Conservation (phyloP, 2,113 vertebrate genomes). For the Orientallactaga bullata region DNA sequence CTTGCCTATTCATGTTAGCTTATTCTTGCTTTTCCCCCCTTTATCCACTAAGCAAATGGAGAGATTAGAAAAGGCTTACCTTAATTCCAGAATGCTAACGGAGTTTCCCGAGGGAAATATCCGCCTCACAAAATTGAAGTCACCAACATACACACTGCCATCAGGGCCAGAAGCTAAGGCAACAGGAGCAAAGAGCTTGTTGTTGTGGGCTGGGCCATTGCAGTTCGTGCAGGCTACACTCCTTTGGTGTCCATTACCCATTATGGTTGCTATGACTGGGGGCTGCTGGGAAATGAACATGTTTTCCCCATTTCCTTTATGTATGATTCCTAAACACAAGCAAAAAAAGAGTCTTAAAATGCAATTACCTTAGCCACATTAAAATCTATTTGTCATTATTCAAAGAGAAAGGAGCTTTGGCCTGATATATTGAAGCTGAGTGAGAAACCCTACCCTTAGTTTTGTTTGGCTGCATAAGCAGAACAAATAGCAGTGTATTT, state of each 20-base stretch:
- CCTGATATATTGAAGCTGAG: not conserved
- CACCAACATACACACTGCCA: conserved; percentile 96
- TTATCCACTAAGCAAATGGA: conserved; percentile 49
- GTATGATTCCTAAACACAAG: conserved; percentile 92
- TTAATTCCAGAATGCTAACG: conserved; percentile 95
- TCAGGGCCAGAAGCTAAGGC: conserved; percentile 95
- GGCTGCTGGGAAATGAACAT: conserved; percentile 98
- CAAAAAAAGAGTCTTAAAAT: not conserved
- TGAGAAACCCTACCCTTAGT: not conserved
- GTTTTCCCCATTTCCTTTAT: conserved; percentile 99
- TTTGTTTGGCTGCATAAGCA: conserved; percentile 6
- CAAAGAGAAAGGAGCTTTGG: not conserved
- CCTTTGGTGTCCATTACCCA: conserved; percentile 97
- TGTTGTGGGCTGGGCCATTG: conserved; percentile 92
- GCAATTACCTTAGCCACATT: not conserved
- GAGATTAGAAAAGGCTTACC: conserved; percentile 87
- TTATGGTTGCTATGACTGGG: conserved; percentile 94
- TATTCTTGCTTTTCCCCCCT: conserved; percentile 15
- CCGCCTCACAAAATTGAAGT: conserved; percentile 97
- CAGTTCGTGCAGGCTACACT: conserved; percentile 94
- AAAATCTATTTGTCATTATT: conserved; percentile 26
- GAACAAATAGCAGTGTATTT: conserved; percentile 5
- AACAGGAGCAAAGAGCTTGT: conserved; percentile 97
- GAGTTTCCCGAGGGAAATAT: conserved; percentile 95
- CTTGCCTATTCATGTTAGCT: conserved; percentile 45